Base-by-base conservation (phyloP, 2,113 vertebrate species). In the Sphyrna mokarran region DNA sequence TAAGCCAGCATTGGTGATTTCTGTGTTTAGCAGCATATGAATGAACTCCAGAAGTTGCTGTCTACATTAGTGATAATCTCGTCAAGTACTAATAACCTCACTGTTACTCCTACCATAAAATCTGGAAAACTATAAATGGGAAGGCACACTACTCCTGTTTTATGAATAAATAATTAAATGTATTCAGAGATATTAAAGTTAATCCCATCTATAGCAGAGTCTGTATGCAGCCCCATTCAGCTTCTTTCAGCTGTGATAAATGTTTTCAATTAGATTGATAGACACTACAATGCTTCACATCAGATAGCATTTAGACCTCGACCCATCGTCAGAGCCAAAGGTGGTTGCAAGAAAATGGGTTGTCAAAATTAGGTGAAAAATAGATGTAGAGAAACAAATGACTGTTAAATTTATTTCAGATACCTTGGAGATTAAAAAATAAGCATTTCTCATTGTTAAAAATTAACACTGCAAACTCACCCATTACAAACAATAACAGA, bases 401-500 rank as follows among this genome's bases (percentile, higher is more conserved):
- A 86, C 22, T 48, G 18, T 26, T 43, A 48, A 43, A 48, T 43
- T 43, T 43, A 23, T 48, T 86, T 80, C 11, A 83, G 37, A 83
- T 40, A 83, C 40, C 9, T 87, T 87, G 43, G 43, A 23, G 10
- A 87, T 23, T 48, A 48, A 48, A 54, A 87, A 48, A 48, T 87
- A 87, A 54, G 10, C 48, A 23, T 54, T 87, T 54, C 43, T 22
- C 20, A 86, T 86, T 86, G 43, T 43, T 86, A 48, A 86, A 86
- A 43, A 54, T 86, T 48, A 48, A 48, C 9, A 26, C n/a, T 61
- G 26, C 10, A 29, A 16, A 96, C 97, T 96, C 89, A 97, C 97
- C 97, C 97, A 37, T 96, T 97, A 91, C 97, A 98, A 86, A 98
- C 97, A 96, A 98, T 96, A 83, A 98, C 89, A 0, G 97, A 97